Conservation (phyloP, 2,113 vertebrate species). For the Clarias magur region DNA sequence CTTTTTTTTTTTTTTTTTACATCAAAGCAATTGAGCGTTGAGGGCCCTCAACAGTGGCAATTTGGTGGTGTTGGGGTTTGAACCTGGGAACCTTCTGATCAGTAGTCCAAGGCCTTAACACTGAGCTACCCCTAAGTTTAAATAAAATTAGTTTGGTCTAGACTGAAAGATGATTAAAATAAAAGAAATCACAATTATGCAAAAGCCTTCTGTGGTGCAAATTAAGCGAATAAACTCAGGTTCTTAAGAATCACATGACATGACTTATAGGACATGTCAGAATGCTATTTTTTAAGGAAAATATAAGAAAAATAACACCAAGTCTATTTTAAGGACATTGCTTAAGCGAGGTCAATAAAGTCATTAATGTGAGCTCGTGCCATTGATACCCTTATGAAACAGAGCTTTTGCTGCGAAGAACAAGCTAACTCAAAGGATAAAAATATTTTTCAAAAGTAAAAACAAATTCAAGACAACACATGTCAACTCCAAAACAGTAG, state of each 20-base stretch:
- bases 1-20: too few species aligned
- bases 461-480: background rate
- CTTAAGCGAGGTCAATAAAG: background rate
- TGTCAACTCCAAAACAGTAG: background rate
- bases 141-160: background rate
- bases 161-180: background rate
- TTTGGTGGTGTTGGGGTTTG: too few species aligned
- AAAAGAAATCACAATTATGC: background rate
- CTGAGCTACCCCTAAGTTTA: background rate
- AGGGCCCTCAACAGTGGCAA: too few species aligned
- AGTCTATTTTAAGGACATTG: background rate
- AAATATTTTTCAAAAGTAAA: too few species aligned
- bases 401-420: background rate
- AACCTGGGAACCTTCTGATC: too few species aligned
- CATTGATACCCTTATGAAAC: background rate
- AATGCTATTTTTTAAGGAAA: background rate
- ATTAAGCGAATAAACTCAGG: background rate
- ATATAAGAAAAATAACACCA: background rate
- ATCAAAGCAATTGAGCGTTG: too few species aligned
- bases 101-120: too few species aligned
- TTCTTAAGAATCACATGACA: background rate
- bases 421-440: background rate
- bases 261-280: background rate
- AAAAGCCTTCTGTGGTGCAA: background rate
- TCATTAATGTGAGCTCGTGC: background rate